Base-by-base conservation (phyloP, 2,797 vertebrate species). In the Oreochromis grahami region DNA sequence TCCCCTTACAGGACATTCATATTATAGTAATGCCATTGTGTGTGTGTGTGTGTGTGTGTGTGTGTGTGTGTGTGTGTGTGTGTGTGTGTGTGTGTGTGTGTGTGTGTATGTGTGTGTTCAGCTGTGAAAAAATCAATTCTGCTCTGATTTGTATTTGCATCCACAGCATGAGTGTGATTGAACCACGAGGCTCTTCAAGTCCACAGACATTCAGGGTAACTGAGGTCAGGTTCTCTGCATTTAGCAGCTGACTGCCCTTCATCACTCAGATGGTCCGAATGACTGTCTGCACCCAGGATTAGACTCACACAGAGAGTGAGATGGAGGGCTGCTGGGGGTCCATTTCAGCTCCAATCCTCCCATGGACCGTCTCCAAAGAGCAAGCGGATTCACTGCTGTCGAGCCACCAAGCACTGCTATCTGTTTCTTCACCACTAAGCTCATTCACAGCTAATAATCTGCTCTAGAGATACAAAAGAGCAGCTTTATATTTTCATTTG, bases 241-340 rank as follows among this genome's bases (percentile, higher is more conserved):
- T 41, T 52, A 60, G 76, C 89, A 91, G 87, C 92, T 91, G 90
- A 87, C 88, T 58, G 89, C 6, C 72, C 88, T 89, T 88, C 88
- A 56, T 89, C 87, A 77, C 84, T 87, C 82, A 82, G 68, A 85
- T 77, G 68, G n/a, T 76, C 60, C 3, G n/a, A 77, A 84, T 86
- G 78, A 78, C 82, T 85, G 86, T 29, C 53, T 84, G 74, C 82
- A 77, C 48, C 34, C 43, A 43, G 80, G 83, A 91, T 88, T 81
- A 88, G 80, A 56, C 78, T 70, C 14, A 58, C 76, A 53, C 29
- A 80, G 51, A 19, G 60, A 70, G 32, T 52, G 78, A 58, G 41
- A 52, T 34, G 36, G 29, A 0, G 51, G 82, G 43, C 32, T 53
- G 68, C 43, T 50, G 2, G 43, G 45, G 68, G 26, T 74, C 1